These are phyloP conservation scores for Monodelphis domestica DNA, from an alignment of 2,797 vertebrate species.

Conservation along the genomic window DNA sequence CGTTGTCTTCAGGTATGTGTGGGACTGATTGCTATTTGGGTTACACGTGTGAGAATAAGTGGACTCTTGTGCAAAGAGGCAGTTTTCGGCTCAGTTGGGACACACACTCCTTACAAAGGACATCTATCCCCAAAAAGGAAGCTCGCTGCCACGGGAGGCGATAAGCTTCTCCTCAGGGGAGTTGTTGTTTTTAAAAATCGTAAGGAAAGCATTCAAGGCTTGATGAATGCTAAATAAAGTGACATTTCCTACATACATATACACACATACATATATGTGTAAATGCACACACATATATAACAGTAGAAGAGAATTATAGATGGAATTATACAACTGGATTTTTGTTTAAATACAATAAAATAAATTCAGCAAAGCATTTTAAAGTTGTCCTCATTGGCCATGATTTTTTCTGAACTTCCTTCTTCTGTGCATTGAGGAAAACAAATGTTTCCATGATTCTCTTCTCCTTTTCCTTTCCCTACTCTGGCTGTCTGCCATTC, in stretches of 20 bases:
- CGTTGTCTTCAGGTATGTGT: background rate
- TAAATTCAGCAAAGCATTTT: background rate
- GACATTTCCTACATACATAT: background rate
- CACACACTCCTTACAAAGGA: background rate
- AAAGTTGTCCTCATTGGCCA: background rate
- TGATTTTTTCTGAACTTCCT: background rate
- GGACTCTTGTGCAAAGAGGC: background rate
- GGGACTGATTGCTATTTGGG: background rate
- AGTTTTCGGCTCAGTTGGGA: background rate
- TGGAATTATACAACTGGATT: background rate
- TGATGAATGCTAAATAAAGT: background rate
- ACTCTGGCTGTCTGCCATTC: background rate
- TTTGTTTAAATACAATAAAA: background rate
- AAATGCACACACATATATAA: background rate
- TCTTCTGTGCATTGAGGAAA: background rate
- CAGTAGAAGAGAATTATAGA: background rate
- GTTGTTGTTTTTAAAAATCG: no score
- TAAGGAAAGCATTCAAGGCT: background rate
- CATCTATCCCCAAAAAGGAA: background rate
- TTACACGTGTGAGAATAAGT: no score
- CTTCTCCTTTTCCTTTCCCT: background rate
- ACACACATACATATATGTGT: no score
- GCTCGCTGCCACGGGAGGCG: background rate
- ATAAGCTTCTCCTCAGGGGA: background rate
- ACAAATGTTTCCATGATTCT: background rate